A percentile compares a stretch with the other conserved stretches of the same genome.
Evolutionary conservation across 1,140 invertebrate species (phyloP).

Genomic region (Pomacea maculata): DNA sequence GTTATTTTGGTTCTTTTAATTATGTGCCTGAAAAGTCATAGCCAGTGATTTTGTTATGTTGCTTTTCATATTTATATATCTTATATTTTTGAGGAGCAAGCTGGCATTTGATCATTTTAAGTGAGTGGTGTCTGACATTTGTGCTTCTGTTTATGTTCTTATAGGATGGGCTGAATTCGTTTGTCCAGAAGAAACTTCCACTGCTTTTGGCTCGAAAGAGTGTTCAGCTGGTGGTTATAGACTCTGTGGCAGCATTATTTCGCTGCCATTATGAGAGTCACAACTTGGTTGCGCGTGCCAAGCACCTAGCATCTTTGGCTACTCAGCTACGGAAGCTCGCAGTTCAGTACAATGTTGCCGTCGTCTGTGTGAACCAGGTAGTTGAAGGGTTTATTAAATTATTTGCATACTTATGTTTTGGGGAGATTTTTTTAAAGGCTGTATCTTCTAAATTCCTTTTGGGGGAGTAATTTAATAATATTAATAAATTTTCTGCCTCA

Average conservation of each 20-base stretch:
- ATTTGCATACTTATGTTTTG: too few relatives aligned
- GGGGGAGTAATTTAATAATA: too few relatives aligned
- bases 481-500: too few relatives aligned
- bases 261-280: constrained; percentile 70
- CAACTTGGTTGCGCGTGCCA: constrained; percentile 67
- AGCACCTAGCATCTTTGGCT: constrained; percentile 71
- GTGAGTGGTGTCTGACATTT: too few relatives aligned
- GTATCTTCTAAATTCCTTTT: too few relatives aligned
- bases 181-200: constrained; percentile 69
- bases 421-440: too few relatives aligned
- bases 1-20: background rate
- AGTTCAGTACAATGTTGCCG: constrained; percentile 68
- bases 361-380: constrained; percentile 82
- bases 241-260: constrained; percentile 80
- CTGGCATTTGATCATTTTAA: too few relatives aligned
- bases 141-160: constrained; percentile 28
- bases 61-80: too few relatives aligned
- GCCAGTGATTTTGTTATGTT: background rate
- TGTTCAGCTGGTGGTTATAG: constrained; percentile 77
- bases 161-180: constrained; percentile 71
- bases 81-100: too few relatives aligned
- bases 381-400: constrained; percentile 26
- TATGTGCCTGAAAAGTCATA: background rate
- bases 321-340: constrained; percentile 70
- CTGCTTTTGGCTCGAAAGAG: constrained; percentile 65